phyloP scores from a whole-genome alignment of 2,888 invertebrate genomes.

The Sinelater perroti region DNA sequence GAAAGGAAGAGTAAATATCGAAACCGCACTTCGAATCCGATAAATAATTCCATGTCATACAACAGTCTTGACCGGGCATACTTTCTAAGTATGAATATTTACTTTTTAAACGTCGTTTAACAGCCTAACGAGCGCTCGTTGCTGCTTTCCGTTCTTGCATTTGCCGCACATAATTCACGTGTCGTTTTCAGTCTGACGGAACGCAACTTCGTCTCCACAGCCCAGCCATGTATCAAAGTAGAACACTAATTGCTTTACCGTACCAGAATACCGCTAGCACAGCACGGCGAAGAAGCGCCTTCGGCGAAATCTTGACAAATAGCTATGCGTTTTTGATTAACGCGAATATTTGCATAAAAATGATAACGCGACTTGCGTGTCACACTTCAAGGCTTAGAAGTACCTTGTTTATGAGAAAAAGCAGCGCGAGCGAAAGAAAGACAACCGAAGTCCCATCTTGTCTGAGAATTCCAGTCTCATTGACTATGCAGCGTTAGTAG shows the following conservation, averaged over 20 bases:
- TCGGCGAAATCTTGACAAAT: too few relatives aligned
- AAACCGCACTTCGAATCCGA: conserved; percentile 2
- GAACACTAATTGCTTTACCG: conserved; percentile 37
- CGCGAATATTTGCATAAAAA: too few relatives aligned
- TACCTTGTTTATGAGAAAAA: too few relatives aligned
- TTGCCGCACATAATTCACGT: conserved; percentile 3
- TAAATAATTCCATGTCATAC: conserved; percentile 1
- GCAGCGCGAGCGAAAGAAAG: too few relatives aligned
- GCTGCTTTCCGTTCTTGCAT: background rate
- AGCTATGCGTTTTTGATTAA: too few relatives aligned
- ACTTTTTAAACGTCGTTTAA: background rate
- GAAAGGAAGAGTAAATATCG: conserved; percentile 11
- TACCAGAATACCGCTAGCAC: conserved; percentile 36
- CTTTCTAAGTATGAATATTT: conserved; percentile 5
- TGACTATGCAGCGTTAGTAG: too few relatives aligned
- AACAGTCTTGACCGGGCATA: background rate
- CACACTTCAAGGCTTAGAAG: too few relatives aligned
- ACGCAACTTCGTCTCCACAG: conserved; percentile 28
- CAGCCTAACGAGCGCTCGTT: background rate
- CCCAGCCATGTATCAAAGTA: conserved; percentile 30
- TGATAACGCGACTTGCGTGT: too few relatives aligned
- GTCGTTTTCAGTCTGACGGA: conserved; percentile 17
- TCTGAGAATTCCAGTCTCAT: too few relatives aligned
- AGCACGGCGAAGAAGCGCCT: too few relatives aligned
- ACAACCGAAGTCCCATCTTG: too few relatives aligned